Base-by-base conservation (phyloP, 1,140 invertebrate species). In the Sarcophaga peregrina region DNA sequence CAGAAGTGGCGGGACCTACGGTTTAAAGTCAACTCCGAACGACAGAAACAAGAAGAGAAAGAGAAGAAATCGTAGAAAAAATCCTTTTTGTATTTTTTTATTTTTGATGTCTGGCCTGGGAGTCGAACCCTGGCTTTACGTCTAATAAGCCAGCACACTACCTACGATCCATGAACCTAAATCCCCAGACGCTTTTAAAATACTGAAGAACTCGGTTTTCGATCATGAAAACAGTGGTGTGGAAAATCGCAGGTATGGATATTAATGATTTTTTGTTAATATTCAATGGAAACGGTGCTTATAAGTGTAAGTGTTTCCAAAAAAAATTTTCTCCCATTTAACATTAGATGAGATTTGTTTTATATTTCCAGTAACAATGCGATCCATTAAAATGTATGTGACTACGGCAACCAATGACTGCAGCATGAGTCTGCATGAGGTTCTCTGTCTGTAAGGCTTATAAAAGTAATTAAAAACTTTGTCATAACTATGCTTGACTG, bases 381-480 rank as follows among this genome's bases (percentile, higher is more conserved):
- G 17, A 47, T 20, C 47, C 8, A 48, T 50, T 17, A 78, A 48
- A 76, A 78, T 37, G 50, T 50, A 78, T 50, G 5, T 47, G 25
- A 62, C 5, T n/a, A 62, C 5, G 15, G 7, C 20, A 62, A 15
- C 58, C 20, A 62, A 15, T 11, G 20, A 62, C 58, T n/a, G 20
- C 58, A 48, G 20, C 10, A 46, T 45, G 9, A 74, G 11, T n/a
- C n/a, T 46, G 47, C 47, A 48, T 76, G 74, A 37, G 25, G 25
- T 37, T 46, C n/a, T 20, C 11, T 76, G 46, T 78, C 75, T 78
- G 75, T 78, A 76, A 76, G 74, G 74, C 74, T 76, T 76, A 76
- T 76, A 76, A 76, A 76, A 76, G 75, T 78, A 78, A 78, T 78
- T 78, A 78, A 78, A 78, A 78, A 78, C 75, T 78, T 78, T 78